Evolutionary conservation across 2,797 vertebrate species (phyloP).

Genomic region (Diplodus sargus): DNA sequence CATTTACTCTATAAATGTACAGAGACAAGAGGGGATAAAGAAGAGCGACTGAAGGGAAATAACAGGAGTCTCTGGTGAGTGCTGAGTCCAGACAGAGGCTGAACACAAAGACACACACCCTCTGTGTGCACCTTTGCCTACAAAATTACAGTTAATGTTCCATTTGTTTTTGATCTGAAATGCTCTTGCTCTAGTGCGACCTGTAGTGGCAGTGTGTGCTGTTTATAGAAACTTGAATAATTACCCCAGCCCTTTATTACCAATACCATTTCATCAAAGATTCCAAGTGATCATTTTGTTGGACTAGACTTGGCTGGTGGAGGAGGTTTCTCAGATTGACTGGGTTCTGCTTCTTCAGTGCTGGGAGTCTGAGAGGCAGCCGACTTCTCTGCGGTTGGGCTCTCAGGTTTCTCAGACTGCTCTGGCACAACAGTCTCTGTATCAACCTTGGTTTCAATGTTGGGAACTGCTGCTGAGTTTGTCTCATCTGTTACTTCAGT

Average conservation of each 20-base stretch:
- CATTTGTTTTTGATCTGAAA: too few relatives aligned
- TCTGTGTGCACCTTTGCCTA: too few relatives aligned
- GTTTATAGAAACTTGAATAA: neutral
- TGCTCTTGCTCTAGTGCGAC: neutral
- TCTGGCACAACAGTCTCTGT: conserved; percentile 15
- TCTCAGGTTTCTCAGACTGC: conserved; percentile 16
- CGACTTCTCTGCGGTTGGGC: conserved; percentile 4
- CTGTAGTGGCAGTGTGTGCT: too few relatives aligned
- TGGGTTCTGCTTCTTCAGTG: conserved; percentile 21
- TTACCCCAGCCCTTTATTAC: conserved; percentile 12
- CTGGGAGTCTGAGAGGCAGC: conserved; percentile 9
- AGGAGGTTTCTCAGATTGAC: conserved; percentile 18
- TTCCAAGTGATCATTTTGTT: conserved; percentile 32
- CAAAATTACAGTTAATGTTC: too few relatives aligned
- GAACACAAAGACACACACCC: too few relatives aligned
- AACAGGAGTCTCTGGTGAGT: too few relatives aligned
- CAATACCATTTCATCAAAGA: conserved; percentile 12
- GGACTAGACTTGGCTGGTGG: conserved; percentile 4
- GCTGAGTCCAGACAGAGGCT: too few relatives aligned
- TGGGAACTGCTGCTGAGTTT: conserved; percentile 14
- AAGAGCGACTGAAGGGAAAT: too few relatives aligned
- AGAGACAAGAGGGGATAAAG: too few relatives aligned
- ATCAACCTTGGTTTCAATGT: conserved; percentile 19
- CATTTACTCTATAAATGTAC: too few relatives aligned
- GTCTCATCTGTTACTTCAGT: conserved; percentile 3